Base-by-base conservation (phyloP, 2,888 invertebrate species). In the Dexiosoma caninum region DNA sequence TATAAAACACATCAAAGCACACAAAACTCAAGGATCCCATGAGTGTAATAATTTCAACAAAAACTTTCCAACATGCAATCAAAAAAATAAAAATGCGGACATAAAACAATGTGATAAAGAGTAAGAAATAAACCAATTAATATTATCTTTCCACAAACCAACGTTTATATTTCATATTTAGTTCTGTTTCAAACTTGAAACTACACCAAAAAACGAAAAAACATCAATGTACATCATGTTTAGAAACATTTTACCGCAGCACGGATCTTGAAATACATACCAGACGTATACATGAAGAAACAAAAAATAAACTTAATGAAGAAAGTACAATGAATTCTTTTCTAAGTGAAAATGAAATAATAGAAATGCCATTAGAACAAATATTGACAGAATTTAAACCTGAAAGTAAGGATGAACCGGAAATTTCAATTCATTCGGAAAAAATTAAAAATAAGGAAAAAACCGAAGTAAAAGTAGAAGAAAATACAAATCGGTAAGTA, bases 21-120 rank as follows among this genome's bases (percentile, higher is more conserved):
- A 66, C 51, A 51, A 37, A 51, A 91, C 92, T 6, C 91, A 91
- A 16, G 82, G 93, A 64, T 94, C 94, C 0, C 92, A 92, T 87
- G 91, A 92, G 74, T 94, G 94, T 80, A 92, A 92, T 14, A 91
- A 91, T 72, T 94, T 94, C 83, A 92, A 92, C 79, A 83, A 91
- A 23, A 49, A 49, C 12, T 16, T 92, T 84, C 92, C 92, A 0
- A 92, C 92, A 75, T 89, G 90, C 1, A 91, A 91, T 82, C 59
- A 42, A 2, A 7, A 42, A 60, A 4, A n/a, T 12, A n/a, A 23
- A 10, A n/a, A 59, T 42, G 53, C 1, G 35, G 27, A 27, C 27
- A 6, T 5, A 6, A 27, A 27, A 27, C 27, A 27, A 27, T 27
- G 27, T 27, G 27, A 27, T 27, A 27, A 27, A 27, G 35, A 12